Percentiles rank a stretch among this genome's conserved stretches.
Evolutionary conservation across 1,140 invertebrate species (phyloP).

Genomic region (Meloidogyne hapla): DNA sequence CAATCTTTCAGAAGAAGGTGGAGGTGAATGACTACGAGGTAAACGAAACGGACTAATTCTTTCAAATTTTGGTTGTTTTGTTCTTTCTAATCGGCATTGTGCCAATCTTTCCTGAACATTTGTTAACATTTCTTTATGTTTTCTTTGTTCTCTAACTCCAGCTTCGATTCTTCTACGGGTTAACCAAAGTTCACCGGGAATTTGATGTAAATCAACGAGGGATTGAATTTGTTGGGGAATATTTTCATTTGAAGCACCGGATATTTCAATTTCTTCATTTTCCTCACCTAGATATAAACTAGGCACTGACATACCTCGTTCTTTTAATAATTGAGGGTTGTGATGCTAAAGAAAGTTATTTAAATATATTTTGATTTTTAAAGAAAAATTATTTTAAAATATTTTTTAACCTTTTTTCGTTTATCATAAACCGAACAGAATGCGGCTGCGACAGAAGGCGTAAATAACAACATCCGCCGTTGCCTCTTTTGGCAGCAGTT

Average conservation of each 20-base stretch:
- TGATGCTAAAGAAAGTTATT: not conserved
- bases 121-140: conserved; percentile 11
- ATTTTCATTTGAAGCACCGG: not conserved
- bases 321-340: not conserved
- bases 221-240: conserved; percentile 3
- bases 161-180: conserved; percentile 17
- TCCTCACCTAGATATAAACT: not conserved
- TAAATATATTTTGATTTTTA: no score
- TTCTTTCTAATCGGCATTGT: not conserved
- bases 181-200: conserved; percentile 19
- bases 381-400: not conserved
- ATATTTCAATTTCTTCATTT: not conserved
- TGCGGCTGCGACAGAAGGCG: not conserved
- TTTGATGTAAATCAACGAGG: conserved; percentile 20
- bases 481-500: conserved; percentile 83
- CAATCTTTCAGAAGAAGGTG: conserved; percentile 11
- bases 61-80: not conserved
- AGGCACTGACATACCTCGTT: not conserved
- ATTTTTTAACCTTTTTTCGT: not conserved
- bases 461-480: conserved; percentile 57
- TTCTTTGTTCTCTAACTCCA: conserved; percentile 19
- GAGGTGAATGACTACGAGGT: conserved; percentile 22
- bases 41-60: not conserved
- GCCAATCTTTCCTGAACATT: conserved; percentile 13
- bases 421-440: not conserved